Evolutionary conservation across 1,140 invertebrate species (phyloP).

Genomic region (Metaphire vulgaris): DNA sequence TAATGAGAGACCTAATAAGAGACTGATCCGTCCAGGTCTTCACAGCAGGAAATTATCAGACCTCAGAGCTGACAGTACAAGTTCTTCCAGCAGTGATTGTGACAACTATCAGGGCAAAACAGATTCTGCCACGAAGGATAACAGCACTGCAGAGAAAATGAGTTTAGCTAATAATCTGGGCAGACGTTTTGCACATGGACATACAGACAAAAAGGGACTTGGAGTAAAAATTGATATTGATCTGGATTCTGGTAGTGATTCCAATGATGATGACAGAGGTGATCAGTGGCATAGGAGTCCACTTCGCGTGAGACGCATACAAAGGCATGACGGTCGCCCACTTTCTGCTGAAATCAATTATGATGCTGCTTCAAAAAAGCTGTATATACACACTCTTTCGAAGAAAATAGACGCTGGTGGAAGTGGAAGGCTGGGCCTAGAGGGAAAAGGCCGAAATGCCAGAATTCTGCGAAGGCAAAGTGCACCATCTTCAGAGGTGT

Average conservation of each 20-base stretch:
- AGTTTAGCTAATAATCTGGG: no score
- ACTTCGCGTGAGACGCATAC: background rate
- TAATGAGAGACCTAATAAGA: background rate
- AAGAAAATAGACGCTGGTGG: background rate
- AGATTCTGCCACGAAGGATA: no score
- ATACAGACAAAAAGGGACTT: background rate
- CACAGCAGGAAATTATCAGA: background rate
- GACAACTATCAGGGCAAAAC: background rate
- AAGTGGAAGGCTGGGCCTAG: no score
- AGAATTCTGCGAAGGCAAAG: background rate
- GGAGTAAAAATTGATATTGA: background rate
- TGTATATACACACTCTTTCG: background rate
- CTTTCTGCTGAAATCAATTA: background rate
- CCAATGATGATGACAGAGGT: background rate
- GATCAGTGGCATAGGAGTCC: constrained; percentile 12
- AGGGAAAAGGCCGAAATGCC: no score
- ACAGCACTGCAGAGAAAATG: no score
- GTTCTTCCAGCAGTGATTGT: background rate
- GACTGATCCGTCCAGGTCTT: background rate
- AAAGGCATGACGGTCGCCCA: background rate
- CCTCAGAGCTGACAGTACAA: no score
- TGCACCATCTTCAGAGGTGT: no score
- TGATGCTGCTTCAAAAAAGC: background rate
- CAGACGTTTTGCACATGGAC: no score
- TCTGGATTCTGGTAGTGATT: background rate